Evolutionary conservation across 2,888 invertebrate genomes (phyloP).

Genomic region (Euplagia quadripunctaria): DNA sequence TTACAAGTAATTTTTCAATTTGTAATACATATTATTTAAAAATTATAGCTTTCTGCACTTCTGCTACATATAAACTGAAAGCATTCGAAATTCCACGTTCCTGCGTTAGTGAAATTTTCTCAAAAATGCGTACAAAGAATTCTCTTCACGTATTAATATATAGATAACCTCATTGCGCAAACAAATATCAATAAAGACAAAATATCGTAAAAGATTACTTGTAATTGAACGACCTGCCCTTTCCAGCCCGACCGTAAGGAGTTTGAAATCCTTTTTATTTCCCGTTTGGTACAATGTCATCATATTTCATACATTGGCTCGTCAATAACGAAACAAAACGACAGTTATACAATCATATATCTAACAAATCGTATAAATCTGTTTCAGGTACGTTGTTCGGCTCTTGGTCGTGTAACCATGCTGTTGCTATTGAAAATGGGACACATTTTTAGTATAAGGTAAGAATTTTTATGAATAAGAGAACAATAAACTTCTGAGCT

Average conservation of each 20-base stretch:
- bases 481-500: too few species aligned
- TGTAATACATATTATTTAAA: too few species aligned
- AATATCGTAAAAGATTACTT: neutral
- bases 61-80: too few species aligned
- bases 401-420: constrained; percentile 12
- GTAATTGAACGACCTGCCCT: neutral
- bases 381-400: constrained; percentile 48
- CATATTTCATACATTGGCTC: constrained; percentile 16
- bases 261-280: neutral
- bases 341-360: constrained; percentile 10
- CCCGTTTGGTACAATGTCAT: constrained; percentile 7
- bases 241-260: neutral
- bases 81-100: too few species aligned
- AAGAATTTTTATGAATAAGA: neutral
- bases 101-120: too few species aligned
- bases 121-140: too few species aligned
- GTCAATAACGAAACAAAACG: constrained; percentile 46
- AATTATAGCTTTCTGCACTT: too few species aligned
- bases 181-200: constrained; percentile 24
- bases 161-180: neutral
- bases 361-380: constrained; percentile 50
- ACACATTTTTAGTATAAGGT: constrained; percentile 1
- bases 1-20: too few species aligned
- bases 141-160: too few species aligned
- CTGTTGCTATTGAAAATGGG: neutral